Base-by-base conservation (phyloP, 2,888 invertebrate genomes). In the Xestia rhomboidea region DNA sequence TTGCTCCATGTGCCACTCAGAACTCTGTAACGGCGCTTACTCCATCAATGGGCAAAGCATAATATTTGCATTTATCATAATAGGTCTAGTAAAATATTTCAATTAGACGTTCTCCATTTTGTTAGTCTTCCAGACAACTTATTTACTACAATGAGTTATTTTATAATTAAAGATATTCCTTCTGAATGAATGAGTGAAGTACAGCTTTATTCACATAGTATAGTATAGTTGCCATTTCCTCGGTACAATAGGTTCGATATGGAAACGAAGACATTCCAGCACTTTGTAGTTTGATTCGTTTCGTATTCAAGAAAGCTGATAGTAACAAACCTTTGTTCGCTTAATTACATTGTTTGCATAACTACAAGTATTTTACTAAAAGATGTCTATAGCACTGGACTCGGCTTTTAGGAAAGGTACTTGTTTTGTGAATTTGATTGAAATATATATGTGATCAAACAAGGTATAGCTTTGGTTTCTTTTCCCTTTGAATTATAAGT, bases 1-100 rank as follows among this genome's bases (percentile, higher is more conserved):
- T 0, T 96, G 96, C 84, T 90, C 92, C 3, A 88, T 94, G 71
- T 96, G 96, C 78, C 90, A 94, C 73, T 75, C 84, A 0, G 95
- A 96, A 83, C 89, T 94, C 63, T 96, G 96, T 85, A 96, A 95
- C 84, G 84, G 92, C 15, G 94, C 94, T 54, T 87, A 87, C 76
- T 84, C 91, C 7, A 84, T 91, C 68, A 91, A 88, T 71, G 84
- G 83, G 18, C 83, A 89, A 54, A 90, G 85, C 73, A 60, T 91
- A 7, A 75, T 90, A 54, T 75, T 92, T 57, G 81, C 91, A 15
- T 34, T 89, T 13, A 34, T 89, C 71, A 64, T 91, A 57, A 80
- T 90, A 69, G 64, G 82, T 54, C 72, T 87, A 71, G 51, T 86
- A 64, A 90, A 89, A 81, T 84, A 74, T 64, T 68, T 83, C 21